These are phyloP conservation scores for Parelbella ahira DNA, from an alignment of 2,888 invertebrate genomes.

Conservation along the genomic window DNA sequence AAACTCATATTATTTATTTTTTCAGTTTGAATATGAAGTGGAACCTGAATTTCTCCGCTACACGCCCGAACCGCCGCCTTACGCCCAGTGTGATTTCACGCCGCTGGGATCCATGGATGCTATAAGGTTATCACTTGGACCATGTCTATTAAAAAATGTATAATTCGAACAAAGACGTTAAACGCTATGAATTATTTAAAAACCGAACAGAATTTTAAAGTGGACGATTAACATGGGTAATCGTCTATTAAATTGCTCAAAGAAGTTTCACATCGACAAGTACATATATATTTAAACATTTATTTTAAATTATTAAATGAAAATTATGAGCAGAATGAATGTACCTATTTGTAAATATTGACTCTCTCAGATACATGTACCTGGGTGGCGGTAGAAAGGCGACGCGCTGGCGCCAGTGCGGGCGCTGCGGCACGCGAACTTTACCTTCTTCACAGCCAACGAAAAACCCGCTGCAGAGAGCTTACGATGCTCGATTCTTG, in stretches of 20 bases:
- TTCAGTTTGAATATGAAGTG: slow-evolving; percentile 87
- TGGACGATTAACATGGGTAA: no score
- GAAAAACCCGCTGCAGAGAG: slow-evolving; percentile 51
- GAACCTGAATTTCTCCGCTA: slow-evolving; percentile 89
- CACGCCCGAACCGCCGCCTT: slow-evolving; percentile 81
- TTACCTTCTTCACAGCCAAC: slow-evolving; percentile 38
- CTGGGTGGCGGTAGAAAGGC: slow-evolving; percentile 55
- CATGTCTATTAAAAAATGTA: no score
- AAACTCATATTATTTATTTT: slow-evolving; percentile 28
- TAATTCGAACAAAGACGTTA: no score
- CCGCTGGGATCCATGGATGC: slow-evolving; percentile 75
- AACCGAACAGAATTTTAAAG: no score
- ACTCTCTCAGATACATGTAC: slow-evolving; percentile 73
- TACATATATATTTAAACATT: no score
- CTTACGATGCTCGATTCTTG: slow-evolving; percentile 55
- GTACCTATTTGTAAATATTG: no score
- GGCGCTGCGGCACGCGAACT: slow-evolving; percentile 59
- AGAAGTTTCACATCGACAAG: no score
- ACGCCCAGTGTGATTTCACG: slow-evolving; percentile 80
- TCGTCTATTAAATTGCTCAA: no score
- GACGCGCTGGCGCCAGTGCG: slow-evolving; percentile 54
- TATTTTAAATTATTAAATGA: no score
- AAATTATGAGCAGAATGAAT: no score
- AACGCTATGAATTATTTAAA: no score
- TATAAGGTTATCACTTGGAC: slow-evolving; percentile 66